Evolutionary conservation across 1,140 invertebrate species (phyloP), one percentile per base, ranked within the genome.

Genomic region (Drosophila miranda): DNA sequence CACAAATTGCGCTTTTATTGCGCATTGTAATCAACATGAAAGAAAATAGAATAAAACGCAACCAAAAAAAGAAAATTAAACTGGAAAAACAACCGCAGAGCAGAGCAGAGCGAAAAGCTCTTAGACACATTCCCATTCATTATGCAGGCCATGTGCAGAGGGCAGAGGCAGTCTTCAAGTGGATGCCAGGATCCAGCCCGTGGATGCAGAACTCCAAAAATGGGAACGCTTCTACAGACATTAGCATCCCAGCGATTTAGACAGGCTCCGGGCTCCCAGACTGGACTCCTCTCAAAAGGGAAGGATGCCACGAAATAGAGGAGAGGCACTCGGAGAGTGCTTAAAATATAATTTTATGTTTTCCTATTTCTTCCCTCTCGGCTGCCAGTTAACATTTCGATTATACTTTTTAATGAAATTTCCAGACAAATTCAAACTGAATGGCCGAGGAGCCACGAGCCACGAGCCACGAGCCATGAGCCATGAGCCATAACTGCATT

Each of bases 341-440:
- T 74, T 48, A 69, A 71, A 78, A 83, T 78, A 83, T 79, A 75
- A 70, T 54, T 73, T 72, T 73, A 51, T 49, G 45, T 53, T 75
- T 75, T 51, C 21, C 26, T 54, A 66, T 46, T 46, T 55, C 46
- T 57, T 52, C 45, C 23, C 13, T 14, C 60, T 26, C 44, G 30
- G 48, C 13, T 55, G 54, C 43, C 69, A 70, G 76, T 76, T 77
- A 69, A 59, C 60, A 77, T 86, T 78, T 86, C 78, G 77, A 86
- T 86, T 86, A 86, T 81, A 86, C 81, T 86, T 86, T 86, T 75
- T 86, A 86, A 86, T 86, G 68, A 76, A 86, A 81, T 86, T 86
- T 77, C 43, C 59, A 75, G 61, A 77, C 71, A 54, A 54, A 52
- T 63, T 59, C 50, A 23, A 60, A 74, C 56, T 64, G 81, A 81